Evolutionary conservation across 2,888 invertebrate species (phyloP), one percentile per base, ranked within the genome.

Genomic region (Hypomecis punctinalis): DNA sequence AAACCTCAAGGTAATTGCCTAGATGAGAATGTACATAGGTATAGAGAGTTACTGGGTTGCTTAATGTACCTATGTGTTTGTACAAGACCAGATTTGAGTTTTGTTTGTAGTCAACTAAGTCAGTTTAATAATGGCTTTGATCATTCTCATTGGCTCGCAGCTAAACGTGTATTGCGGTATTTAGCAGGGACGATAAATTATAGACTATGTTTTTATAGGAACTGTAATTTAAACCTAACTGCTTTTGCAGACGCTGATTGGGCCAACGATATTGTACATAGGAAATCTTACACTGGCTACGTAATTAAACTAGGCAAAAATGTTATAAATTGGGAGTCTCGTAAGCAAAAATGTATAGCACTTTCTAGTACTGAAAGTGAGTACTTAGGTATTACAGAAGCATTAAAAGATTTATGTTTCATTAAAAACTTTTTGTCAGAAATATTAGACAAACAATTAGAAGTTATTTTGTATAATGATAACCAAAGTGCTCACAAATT

Each of bases 211-310:
- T 62, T 43, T 56, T 5, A 10, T 23, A 46, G 10, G 9, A 5
- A 4, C 33, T 9, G 36, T 37, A 36, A 57, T 47, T 49, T 48
- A 7, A 6, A 48, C 37, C 6, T 63, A 5, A 33, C 3, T 0
- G 63, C 9, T 2, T 59, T 11, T 46, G 45, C 35, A 5, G 63
- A 63, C 49, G 63, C 63, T 33, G 55, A 55, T 23, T 63, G 54
- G 54, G 63, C 47, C 0, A 53, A 59, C 48, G 55, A 68, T 51
- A 1, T 37, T 0, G 0, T 56, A 1, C 73, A 74, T 54, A 52
- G 75, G 2, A 63, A 56, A 39, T 76, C 74, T 0, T 75, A 70
- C n/a, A 71, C 69, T 7, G 74, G 75, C 0, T 74, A 62, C 63
- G 42, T 65, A 0, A 10, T 70, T 11, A 68, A 66, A 53, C 6